Percentiles rank a stretch among this genome's conserved stretches.
Conservation (phyloP, 2,888 invertebrate genomes). For the Anarsia innoxiella region DNA sequence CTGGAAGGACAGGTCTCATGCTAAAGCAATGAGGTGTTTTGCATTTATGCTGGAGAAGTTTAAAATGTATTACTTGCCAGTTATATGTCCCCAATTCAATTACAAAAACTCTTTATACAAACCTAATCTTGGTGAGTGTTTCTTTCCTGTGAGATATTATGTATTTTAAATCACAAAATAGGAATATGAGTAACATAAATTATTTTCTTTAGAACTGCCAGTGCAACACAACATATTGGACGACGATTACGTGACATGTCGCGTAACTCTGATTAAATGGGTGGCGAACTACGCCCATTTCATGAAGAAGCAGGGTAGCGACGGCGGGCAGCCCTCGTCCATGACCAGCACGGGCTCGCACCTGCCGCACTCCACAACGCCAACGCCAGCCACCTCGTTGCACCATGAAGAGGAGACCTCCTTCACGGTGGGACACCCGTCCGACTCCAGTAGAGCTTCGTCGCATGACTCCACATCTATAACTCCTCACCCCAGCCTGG, state of each 20-base stretch:
- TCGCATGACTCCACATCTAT: constrained; percentile 68
- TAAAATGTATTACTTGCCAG: constrained; percentile 90
- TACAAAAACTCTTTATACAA: constrained; percentile 86
- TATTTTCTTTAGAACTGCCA: constrained; percentile 78
- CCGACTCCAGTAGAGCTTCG: constrained; percentile 68
- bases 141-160: neutral
- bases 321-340: constrained; percentile 62
- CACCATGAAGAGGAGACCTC: constrained; percentile 69
- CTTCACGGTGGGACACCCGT: constrained; percentile 60
- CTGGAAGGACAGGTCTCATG: constrained; percentile 89
- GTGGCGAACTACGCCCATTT: constrained; percentile 89
- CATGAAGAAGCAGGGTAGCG: constrained; percentile 76
- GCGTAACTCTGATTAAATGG: constrained; percentile 93
- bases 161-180: too few relatives aligned
- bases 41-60: constrained; percentile 94
- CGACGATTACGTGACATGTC: constrained; percentile 80
- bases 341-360: constrained; percentile 65
- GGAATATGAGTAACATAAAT: too few relatives aligned
- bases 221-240: constrained; percentile 82
- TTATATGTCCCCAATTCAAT: constrained; percentile 92
- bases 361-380: constrained; percentile 50
- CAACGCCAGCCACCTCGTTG: constrained; percentile 53
- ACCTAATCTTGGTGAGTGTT: constrained; percentile 82
- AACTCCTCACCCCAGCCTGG: constrained; percentile 76
- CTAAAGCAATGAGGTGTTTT: constrained; percentile 88